These are phyloP conservation scores for Dendrophyllia cribrosa DNA, from an alignment of 64 coral and sea anemone species.

Conservation along the genomic window DNA sequence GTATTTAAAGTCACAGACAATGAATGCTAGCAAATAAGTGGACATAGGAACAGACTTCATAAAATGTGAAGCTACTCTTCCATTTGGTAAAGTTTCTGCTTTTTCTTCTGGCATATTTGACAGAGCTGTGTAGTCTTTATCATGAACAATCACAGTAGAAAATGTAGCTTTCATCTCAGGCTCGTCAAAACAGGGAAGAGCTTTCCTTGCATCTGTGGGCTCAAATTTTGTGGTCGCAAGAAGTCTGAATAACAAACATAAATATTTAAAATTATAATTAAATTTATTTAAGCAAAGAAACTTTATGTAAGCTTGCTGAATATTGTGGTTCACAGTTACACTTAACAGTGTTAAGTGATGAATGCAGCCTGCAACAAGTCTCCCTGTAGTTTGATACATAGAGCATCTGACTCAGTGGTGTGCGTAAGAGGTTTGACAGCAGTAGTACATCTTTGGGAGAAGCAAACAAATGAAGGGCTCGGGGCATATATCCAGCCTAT, in stretches of 20 bases:
- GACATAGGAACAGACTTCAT: constrained; percentile 89
- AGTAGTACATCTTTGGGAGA: too few relatives aligned
- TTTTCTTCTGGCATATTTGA: constrained; percentile 85
- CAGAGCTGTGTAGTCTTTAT: constrained; percentile 71
- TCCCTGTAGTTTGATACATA: too few relatives aligned
- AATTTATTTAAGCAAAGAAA: too few relatives aligned
- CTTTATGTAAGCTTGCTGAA: too few relatives aligned
- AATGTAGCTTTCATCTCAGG: constrained; percentile 97
- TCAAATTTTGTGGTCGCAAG: constrained; percentile 88
- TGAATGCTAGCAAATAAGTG: constrained; percentile 88
- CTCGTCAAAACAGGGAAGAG: constrained; percentile 92
- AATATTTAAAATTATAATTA: not conserved
- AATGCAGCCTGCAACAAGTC: too few relatives aligned
- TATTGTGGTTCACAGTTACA: too few relatives aligned
- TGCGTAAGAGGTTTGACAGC: too few relatives aligned
- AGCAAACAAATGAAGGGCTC: too few relatives aligned
- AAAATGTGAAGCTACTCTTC: constrained; percentile 60
- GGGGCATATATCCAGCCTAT: too few relatives aligned
- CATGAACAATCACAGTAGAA: constrained; percentile 77
- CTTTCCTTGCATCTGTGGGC: constrained; percentile 88
- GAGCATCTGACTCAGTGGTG: too few relatives aligned
- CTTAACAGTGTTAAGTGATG: too few relatives aligned
- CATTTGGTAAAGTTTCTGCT: constrained; percentile 6
- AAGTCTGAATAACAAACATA: constrained; percentile 47
- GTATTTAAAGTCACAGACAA: constrained; percentile 87